Conservation (phyloP, 2,113 vertebrate genomes). For the Perognathus longimembris region DNA sequence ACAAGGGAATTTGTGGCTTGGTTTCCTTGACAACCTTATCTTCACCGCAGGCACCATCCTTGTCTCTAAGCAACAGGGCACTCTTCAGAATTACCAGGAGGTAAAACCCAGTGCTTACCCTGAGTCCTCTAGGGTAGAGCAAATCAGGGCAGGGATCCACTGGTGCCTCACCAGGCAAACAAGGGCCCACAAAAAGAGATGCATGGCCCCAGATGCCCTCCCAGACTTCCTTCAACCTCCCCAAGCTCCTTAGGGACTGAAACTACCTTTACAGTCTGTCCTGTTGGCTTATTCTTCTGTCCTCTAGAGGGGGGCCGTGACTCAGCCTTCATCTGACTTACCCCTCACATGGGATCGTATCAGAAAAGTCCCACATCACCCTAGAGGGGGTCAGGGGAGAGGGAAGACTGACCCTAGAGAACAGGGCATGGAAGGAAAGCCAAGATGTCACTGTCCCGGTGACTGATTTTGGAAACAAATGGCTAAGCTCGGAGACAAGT, state of each 20-base stretch:
- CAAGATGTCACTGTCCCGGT: background rate
- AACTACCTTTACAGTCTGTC: background rate
- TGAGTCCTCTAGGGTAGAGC: background rate
- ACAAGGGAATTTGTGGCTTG: constrained; percentile 73
- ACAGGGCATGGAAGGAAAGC: background rate
- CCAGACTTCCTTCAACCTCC: rapidly evolving
- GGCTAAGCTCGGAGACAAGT: background rate
- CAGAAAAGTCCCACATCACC: background rate
- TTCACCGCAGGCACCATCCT: constrained; percentile 65
- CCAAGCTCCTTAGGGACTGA: background rate
- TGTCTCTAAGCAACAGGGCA: constrained; percentile 75
- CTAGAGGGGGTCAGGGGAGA: background rate
- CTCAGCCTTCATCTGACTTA: background rate
- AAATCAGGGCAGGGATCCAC: background rate
- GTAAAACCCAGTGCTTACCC: constrained; percentile 36
- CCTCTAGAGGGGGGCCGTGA: background rate
- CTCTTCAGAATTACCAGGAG: constrained; percentile 37
- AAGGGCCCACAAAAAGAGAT: too few relatives aligned
- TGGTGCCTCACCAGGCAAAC: background rate
- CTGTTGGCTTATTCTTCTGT: background rate
- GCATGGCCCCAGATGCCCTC: background rate
- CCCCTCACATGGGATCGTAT: rapidly evolving
- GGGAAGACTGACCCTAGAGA: background rate
- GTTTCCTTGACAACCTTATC: constrained; percentile 85
- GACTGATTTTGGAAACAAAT: background rate